Percentiles rank a stretch among this genome's conserved stretches.
These are phyloP conservation scores for Hypomesus transpacificus DNA, from an alignment of 2,113 vertebrate species.

Conservation along the genomic window DNA sequence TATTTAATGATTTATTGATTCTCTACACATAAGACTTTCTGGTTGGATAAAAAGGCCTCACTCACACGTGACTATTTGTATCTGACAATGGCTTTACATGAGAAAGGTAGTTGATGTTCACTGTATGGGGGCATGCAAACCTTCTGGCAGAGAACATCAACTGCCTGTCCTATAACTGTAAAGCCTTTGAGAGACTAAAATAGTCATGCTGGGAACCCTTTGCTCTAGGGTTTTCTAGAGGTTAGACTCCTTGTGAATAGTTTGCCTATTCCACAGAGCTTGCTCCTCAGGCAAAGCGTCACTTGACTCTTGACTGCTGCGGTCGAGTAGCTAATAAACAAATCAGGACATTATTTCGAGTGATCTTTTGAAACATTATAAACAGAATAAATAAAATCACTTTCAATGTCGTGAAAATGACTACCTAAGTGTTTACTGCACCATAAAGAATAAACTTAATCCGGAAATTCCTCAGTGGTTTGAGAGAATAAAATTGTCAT, in stretches of 20 bases:
- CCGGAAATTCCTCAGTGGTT: neutral
- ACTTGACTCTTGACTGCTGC: slow-evolving; percentile 47
- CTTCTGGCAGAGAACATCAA: neutral
- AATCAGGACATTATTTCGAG: neutral
- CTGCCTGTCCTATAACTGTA: slow-evolving; percentile 18
- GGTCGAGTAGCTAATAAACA: neutral
- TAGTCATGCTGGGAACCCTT: slow-evolving; percentile 32
- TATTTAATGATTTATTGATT: neutral
- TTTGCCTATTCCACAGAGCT: slow-evolving; percentile 17
- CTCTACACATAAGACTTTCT: no score
- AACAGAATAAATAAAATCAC: neutral
- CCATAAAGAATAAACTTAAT: no score
- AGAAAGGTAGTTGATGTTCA: no score
- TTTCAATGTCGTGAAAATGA: neutral
- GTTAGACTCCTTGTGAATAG: slow-evolving; percentile 26
- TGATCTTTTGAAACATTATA: neutral
- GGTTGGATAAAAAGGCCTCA: no score
- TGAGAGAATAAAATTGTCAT: neutral
- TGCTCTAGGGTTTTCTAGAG: slow-evolving; percentile 23
- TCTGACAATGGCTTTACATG: no score
- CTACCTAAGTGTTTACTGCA: no score
- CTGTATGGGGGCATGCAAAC: no score
- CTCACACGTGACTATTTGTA: no score
- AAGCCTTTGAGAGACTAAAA: slow-evolving; percentile 25
- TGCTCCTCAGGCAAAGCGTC: slow-evolving; percentile 34